Conservation (phyloP, 1,140 invertebrate genomes). For the Phthorimaea operculella region DNA sequence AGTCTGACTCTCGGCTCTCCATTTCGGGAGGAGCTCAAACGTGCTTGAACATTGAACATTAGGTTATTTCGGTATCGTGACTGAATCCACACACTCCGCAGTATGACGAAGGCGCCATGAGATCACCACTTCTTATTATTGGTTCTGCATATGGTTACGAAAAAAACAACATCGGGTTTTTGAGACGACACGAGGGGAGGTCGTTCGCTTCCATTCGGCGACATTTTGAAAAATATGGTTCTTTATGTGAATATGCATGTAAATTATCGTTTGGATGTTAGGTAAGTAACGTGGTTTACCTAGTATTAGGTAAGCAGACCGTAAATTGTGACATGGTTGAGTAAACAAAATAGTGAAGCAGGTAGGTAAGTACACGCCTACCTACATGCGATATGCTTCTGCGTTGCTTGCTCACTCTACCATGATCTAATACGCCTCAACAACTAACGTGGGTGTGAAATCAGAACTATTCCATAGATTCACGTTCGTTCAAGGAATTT, state of each 20-base stretch:
- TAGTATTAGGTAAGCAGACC: no score
- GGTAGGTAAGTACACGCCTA: no score
- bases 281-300: no score
- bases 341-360: no score
- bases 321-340: no score
- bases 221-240: neutral
- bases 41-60: slow-evolving; percentile 30
- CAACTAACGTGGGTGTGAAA: no score
- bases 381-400: no score
- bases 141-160: slow-evolving; percentile 10
- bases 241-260: neutral
- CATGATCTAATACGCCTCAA: no score
- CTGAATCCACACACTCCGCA: slow-evolving; percentile 20
- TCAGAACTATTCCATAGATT: no score
- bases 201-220: neutral
- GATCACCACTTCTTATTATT: slow-evolving; percentile 55
- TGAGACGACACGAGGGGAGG: neutral
- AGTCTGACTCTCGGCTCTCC: slow-evolving; percentile 12
- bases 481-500: no score
- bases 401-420: no score
- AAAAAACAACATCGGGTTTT: neutral
- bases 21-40: slow-evolving; percentile 38
- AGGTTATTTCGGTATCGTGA: slow-evolving; percentile 53
- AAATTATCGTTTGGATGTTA: no score
- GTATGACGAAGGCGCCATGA: slow-evolving; percentile 52